phyloP scores from a whole-genome alignment of 2,113 vertebrate genomes.

The Osmerus eperlanus region DNA sequence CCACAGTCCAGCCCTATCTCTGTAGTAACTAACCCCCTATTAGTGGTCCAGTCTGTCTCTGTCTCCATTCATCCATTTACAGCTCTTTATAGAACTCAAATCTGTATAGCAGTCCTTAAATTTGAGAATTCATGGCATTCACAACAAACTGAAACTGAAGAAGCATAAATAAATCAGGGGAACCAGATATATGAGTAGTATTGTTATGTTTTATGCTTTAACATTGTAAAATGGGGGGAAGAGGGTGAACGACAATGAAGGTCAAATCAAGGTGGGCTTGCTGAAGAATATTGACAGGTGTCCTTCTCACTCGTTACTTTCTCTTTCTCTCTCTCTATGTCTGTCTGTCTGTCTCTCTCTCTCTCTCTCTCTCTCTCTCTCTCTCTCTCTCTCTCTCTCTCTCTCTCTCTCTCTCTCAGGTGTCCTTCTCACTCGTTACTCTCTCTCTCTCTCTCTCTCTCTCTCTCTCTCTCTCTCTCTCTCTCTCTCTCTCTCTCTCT shows the following conservation, averaged over 20 bases:
- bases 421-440: no score
- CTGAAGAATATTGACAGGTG: background rate
- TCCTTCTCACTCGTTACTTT: no score
- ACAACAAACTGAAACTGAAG: background rate
- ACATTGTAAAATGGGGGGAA: background rate
- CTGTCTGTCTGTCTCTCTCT: no score
- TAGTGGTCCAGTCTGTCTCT: no score
- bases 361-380: background rate
- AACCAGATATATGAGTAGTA: background rate
- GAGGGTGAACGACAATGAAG: background rate
- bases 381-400: background rate
- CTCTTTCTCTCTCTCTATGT: background rate
- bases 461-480: background rate
- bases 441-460: background rate
- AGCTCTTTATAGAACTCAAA: no score
- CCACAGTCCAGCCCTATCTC: no score
- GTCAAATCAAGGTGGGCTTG: constrained; percentile 5
- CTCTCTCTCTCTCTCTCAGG: background rate
- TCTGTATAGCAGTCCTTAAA: no score
- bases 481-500: background rate
- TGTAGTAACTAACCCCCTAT: no score
- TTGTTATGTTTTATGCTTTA: background rate
- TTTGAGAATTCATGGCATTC: background rate
- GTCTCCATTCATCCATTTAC: no score
- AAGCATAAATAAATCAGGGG: background rate